Evolutionary conservation across 2,888 invertebrate genomes (phyloP).

Genomic region (Aethes cnicana): DNA sequence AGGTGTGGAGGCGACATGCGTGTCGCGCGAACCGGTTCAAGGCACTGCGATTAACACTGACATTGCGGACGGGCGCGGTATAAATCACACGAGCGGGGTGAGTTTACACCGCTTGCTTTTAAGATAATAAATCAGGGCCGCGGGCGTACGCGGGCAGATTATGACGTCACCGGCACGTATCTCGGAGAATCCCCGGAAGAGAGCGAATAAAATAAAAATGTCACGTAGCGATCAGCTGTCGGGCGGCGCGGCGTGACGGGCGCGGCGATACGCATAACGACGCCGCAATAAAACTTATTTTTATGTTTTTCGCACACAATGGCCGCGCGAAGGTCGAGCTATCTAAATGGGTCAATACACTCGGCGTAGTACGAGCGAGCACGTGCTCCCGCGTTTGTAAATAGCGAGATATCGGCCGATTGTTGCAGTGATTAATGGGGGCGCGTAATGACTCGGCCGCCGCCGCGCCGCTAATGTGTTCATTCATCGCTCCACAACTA

Average conservation of each 20-base stretch:
- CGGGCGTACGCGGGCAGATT: slow-evolving; percentile 67
- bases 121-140: slow-evolving; percentile 74
- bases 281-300: slow-evolving; percentile 83
- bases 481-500: slow-evolving; percentile 78
- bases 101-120: slow-evolving; percentile 57
- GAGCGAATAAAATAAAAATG: slow-evolving; percentile 82
- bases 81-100: slow-evolving; percentile 61
- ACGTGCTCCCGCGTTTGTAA: slow-evolving; percentile 82
- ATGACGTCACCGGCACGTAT: slow-evolving; percentile 81
- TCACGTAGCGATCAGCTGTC: slow-evolving; percentile 83
- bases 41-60: slow-evolving; percentile 54
- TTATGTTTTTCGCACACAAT: slow-evolving; percentile 83
- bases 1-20: slow-evolving; percentile 28
- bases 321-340: slow-evolving; percentile 83
- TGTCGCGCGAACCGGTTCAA: slow-evolving; percentile 44
- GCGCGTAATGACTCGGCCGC: slow-evolving; percentile 77
- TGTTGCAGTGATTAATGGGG: slow-evolving; percentile 83
- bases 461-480: slow-evolving; percentile 71
- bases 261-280: slow-evolving; percentile 79
- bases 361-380: slow-evolving; percentile 80
- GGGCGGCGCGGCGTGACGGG: slow-evolving; percentile 68
- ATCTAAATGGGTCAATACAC: slow-evolving; percentile 83
- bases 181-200: slow-evolving; percentile 81
- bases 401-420: slow-evolving; percentile 83
- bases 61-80: slow-evolving; percentile 52